phyloP scores from a whole-genome alignment of 2,888 invertebrate genomes.

The Polylopha cassiicola region DNA sequence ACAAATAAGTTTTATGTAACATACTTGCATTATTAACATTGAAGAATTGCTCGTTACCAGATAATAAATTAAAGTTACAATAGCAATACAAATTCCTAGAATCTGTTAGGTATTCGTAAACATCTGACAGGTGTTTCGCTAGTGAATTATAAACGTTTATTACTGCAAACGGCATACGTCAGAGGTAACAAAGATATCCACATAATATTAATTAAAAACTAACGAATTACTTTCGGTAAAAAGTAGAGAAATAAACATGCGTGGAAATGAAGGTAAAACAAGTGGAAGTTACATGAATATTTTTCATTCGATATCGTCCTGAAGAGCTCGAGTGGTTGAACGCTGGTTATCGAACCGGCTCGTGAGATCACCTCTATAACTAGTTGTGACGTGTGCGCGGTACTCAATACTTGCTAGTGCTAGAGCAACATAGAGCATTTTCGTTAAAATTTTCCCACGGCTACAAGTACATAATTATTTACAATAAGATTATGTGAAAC shows the following conservation, averaged over 20 bases:
- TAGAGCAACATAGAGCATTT: slow-evolving; percentile 36
- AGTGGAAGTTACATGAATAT: no score
- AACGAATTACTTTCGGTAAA: no score
- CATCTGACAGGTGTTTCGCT: slow-evolving; percentile 13
- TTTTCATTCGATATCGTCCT: no score
- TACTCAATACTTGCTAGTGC: slow-evolving; percentile 27
- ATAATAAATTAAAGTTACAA: no score
- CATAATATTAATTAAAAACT: no score
- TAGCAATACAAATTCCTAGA: no score
- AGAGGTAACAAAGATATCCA: no score
- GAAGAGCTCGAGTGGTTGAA: slow-evolving; percentile 27
- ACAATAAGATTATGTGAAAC: no score
- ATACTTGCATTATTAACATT: slow-evolving; percentile 6
- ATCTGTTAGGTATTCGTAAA: neutral
- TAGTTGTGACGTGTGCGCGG: slow-evolving; percentile 56
- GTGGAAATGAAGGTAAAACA: no score
- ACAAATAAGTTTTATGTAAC: slow-evolving; percentile 44
- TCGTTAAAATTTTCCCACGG: slow-evolving; percentile 28
- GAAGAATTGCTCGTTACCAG: slow-evolving; percentile 16
- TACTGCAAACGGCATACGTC: no score
- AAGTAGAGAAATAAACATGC: no score
- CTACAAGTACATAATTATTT: neutral
- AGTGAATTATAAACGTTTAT: no score
- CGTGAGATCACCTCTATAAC: slow-evolving; percentile 72
- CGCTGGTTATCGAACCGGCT: slow-evolving; percentile 42